phyloP scores from a whole-genome alignment of 2,113 vertebrate species.

The Chamaea fasciata region DNA sequence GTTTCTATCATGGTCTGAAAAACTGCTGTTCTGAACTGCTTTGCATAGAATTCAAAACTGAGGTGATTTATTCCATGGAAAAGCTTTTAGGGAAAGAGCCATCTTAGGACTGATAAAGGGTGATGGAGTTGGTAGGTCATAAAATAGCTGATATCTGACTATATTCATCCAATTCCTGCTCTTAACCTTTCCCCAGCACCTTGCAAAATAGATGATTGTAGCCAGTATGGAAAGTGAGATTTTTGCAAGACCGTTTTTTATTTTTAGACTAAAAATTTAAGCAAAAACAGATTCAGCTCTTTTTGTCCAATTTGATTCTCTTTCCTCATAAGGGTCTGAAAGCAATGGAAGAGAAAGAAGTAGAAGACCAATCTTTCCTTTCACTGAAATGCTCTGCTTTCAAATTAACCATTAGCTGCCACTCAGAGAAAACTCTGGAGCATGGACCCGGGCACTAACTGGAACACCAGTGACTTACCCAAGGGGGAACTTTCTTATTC shows the following conservation, averaged over 20 bases:
- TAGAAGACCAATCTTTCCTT: neutral
- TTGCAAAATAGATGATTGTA: neutral
- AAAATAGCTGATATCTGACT: neutral
- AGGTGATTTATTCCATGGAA: neutral
- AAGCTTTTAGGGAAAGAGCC: neutral
- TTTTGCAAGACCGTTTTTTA: neutral
- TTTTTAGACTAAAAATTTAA: neutral
- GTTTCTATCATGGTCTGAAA: neutral
- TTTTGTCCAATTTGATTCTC: neutral
- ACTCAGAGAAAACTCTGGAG: neutral
- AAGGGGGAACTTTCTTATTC: neutral
- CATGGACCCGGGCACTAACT: fast-evolving
- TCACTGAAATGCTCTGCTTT: neutral
- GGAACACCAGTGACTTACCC: neutral
- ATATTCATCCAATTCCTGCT: neutral
- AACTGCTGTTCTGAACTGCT: neutral
- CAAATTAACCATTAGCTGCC: neutral
- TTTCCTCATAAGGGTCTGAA: neutral
- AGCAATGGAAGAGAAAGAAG: neutral
- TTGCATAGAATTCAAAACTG: neutral
- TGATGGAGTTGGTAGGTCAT: neutral
- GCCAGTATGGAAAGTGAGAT: neutral
- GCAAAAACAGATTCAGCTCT: neutral
- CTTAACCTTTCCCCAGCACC: neutral
- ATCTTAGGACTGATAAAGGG: neutral